Evolutionary conservation across 1,140 invertebrate species (phyloP).

Genomic region (Paraescarpia echinospica): DNA sequence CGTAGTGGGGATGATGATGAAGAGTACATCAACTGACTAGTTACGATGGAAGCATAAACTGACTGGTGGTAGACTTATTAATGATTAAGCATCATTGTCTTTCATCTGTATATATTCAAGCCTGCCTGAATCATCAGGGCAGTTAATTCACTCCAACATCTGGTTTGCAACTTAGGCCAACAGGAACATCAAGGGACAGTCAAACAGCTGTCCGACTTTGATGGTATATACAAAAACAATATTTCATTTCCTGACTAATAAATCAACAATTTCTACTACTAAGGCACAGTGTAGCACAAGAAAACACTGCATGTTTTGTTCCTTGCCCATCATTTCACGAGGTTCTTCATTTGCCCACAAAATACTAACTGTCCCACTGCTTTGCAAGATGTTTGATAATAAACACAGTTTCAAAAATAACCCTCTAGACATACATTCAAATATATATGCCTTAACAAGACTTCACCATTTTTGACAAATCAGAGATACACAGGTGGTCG

Average conservation of each 20-base stretch:
- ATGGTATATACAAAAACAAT: not conserved
- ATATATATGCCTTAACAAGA: not conserved
- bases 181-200: not conserved
- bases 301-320: constrained; percentile 5
- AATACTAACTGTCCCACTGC: not conserved
- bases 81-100: not conserved
- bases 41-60: not conserved
- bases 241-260: not conserved
- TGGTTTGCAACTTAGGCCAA: not conserved
- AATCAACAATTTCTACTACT: not conserved
- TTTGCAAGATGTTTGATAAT: not conserved
- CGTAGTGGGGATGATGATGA: not conserved
- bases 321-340: not conserved
- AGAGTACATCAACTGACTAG: not conserved
- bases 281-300: not conserved
- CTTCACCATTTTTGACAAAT: not conserved
- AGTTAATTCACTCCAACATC: not conserved
- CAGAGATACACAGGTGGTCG: not conserved
- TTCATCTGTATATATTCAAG: no score
- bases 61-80: not conserved
- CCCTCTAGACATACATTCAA: not conserved
- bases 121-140: no score
- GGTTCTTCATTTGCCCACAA: not conserved
- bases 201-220: not conserved
- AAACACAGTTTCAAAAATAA: not conserved